Evolutionary conservation across 1,140 invertebrate species (phyloP), one percentile per base, ranked within the genome.

Genomic region (Lepidurus apus): DNA sequence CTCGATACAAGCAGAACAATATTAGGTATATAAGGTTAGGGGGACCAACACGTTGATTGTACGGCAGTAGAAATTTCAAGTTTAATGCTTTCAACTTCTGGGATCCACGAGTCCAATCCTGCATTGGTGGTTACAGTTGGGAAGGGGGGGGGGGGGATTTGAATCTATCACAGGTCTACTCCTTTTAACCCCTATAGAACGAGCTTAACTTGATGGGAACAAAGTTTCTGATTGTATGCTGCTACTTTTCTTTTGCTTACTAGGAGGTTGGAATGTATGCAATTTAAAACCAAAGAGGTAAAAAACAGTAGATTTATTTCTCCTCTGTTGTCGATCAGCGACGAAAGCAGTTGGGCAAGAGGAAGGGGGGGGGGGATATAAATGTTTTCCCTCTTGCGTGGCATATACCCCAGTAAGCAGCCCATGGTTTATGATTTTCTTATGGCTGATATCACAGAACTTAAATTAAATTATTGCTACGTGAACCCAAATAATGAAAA

Each of bases 41-140:
- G 53, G 53, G 21, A n/a, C 53, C 53, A 65, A 65, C 53, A 65
- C 53, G 53, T 65, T 65, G 53, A 65, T 65, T 65, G 53, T 65
- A 65, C 53, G 53, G 53, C 53, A 65, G 53, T 4, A n/a, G 17
- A n/a, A n/a, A 65, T 65, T n/a, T 5, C n/a, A 65, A 7, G 5
- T 65, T 65, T 21, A 34, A 34, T 13, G 17, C 53, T n/a, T 65
- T 17, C 17, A 21, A 65, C 21, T 65, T 65, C 17, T 65, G 53
- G 53, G 53, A 17, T 13, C 17, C 17, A 9, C 53, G 53, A n/a
- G 13, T 65, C 21, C 21, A 65, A n/a, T 21, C 53, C 6, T 65
- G 8, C 21, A 7, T 65, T 47, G 10, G 10, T 17, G 17, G 53
- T 21, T n/a, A 65, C 7, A 7, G 53, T 65, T 65, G 47, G 47